Percentiles rank a stretch among this genome's conserved stretches.
Conservation (phyloP, 2,113 vertebrate species). For the Aptenodytes patagonicus region DNA sequence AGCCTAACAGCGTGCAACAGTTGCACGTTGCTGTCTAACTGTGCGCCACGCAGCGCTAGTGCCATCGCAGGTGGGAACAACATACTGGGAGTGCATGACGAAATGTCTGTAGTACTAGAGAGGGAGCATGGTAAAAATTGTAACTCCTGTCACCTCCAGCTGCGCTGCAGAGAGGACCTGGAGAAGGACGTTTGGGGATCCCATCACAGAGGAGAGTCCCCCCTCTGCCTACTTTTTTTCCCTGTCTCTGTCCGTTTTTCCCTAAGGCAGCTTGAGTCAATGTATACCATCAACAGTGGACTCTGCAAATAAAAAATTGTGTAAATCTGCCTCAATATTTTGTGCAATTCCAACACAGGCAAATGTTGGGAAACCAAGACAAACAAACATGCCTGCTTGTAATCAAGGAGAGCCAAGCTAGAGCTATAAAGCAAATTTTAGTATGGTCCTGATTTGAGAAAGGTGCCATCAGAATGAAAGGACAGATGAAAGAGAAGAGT, state of each 20-base stretch:
- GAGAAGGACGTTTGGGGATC: background rate
- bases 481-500: background rate
- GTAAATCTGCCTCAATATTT: background rate
- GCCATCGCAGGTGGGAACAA: fast-evolving
- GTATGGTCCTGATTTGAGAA: background rate
- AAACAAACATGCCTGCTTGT: background rate
- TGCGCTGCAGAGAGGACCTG: fast-evolving
- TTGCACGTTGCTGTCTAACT: fast-evolving
- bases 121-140: fast-evolving
- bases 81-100: fast-evolving
- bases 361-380: background rate
- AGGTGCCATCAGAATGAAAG: background rate
- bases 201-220: background rate
- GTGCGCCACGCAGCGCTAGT: fast-evolving
- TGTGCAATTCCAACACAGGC: background rate
- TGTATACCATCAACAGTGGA: no score
- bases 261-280: background rate
- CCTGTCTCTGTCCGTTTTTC: background rate
- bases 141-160: background rate
- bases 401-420: background rate
- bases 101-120: fast-evolving
- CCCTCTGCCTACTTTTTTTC: no score
- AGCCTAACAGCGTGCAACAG: fast-evolving
- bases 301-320: background rate
- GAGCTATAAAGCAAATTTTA: background rate